These are phyloP conservation scores for Euleptes europaea DNA, from an alignment of 2,113 vertebrate genomes.

Conservation along the genomic window DNA sequence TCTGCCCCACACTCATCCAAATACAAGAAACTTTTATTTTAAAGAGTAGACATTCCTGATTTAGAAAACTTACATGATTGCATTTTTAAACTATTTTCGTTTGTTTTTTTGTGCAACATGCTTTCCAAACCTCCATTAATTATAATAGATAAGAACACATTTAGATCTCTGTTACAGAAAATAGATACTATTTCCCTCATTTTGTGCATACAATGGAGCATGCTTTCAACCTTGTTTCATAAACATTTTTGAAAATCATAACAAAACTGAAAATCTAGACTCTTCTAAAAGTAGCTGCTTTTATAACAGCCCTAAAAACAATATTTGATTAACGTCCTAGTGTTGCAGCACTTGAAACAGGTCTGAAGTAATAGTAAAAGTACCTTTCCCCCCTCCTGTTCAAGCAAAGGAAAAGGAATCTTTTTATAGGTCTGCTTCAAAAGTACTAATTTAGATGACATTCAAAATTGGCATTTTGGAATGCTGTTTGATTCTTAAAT, in stretches of 20 bases:
- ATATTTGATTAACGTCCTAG: not conserved
- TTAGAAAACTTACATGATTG: too few species aligned
- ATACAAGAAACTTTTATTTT: too few species aligned
- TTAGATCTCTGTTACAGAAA: not conserved
- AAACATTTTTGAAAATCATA: not conserved
- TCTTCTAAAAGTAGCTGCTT: not conserved
- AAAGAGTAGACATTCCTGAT: too few species aligned
- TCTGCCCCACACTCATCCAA: not conserved
- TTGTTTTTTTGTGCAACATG: not conserved
- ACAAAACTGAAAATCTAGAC: not conserved
- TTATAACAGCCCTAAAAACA: not conserved
- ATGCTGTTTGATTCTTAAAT: slow-evolving; percentile 28
- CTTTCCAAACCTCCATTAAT: not conserved
- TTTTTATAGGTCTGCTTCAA: not conserved
- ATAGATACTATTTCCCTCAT: not conserved
- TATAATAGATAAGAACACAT: not conserved
- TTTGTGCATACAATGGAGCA: not conserved
- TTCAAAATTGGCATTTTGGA: slow-evolving; percentile 26
- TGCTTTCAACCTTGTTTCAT: not conserved
- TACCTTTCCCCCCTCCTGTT: slow-evolving; percentile 17
- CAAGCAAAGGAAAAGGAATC: not conserved
- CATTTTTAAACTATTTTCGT: not conserved
- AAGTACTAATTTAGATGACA: slow-evolving; percentile 22
- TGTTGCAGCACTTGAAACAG: not conserved
- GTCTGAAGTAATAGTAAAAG: not conserved